A percentile compares a stretch with the other conserved stretches of the same genome.
Conservation (phyloP, 2,888 invertebrate species). For the Orthosia incerta region DNA sequence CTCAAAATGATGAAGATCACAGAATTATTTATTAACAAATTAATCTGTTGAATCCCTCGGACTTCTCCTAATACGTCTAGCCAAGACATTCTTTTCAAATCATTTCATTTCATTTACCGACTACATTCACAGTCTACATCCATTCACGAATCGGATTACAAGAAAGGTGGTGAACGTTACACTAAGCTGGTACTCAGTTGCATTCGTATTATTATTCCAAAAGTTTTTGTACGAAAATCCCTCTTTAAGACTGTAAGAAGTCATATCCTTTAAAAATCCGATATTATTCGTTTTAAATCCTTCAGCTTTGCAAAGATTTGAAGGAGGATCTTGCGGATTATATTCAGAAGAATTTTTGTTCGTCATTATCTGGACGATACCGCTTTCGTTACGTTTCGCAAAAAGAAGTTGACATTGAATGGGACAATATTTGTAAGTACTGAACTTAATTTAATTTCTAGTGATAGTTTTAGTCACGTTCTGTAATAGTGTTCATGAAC, state of each 20-base stretch:
- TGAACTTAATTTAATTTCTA: background rate
- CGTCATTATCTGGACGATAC: background rate
- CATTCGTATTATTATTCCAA: too few species aligned
- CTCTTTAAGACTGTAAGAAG: background rate
- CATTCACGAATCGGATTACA: slow-evolving; percentile 3
- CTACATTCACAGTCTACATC: background rate
- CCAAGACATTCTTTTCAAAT: background rate
- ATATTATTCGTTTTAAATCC: slow-evolving; percentile 35
- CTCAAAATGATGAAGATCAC: too few species aligned
- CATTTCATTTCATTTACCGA: background rate
- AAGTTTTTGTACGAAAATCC: slow-evolving; percentile 26
- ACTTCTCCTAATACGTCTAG: background rate
- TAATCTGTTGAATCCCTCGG: background rate
- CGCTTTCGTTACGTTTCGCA: background rate
- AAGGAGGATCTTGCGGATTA: slow-evolving; percentile 8
- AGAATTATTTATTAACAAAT: background rate
- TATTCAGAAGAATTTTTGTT: slow-evolving; percentile 5
- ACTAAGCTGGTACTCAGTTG: slow-evolving; percentile 17
- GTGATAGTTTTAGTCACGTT: background rate
- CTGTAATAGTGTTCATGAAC: background rate
- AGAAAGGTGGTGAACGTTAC: slow-evolving; percentile 10
- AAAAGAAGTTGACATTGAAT: background rate
- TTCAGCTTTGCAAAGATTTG: slow-evolving; percentile 18
- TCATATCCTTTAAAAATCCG: slow-evolving; percentile 17
- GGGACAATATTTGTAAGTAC: background rate